Base-by-base conservation (phyloP, 1,140 invertebrate genomes). In the Ceratina japonica region DNA sequence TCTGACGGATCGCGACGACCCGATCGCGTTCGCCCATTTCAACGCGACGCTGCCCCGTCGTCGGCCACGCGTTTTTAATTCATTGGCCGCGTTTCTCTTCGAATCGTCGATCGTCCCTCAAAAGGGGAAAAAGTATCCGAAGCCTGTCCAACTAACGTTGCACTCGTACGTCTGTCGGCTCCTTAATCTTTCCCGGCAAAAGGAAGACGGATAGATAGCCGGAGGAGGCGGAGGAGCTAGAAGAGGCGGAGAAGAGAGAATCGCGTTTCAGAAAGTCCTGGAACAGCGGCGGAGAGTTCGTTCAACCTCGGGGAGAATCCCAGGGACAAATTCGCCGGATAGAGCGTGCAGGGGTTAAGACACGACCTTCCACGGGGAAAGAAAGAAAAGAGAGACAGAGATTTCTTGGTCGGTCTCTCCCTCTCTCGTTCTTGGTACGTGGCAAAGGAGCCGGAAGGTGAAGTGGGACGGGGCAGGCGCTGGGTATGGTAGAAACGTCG, bases 301-400 rank as follows among this genome's bases (percentile, higher is more conserved):
- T 88, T 87, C 84, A 86, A 86, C 86, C 79, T 80, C 66, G 58
- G 77, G 49, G 77, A 70, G 62, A 76, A 87, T 87, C 79, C 84
- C 75, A 84, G 83, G 80, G 83, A 83, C 83, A 79, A 87, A 82
- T 82, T 82, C 83, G 65, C 82, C 80, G 79, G 77, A 77, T 65
- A 80, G 75, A 82, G 63, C 62, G 80, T 69, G 87, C 81, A 82
- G 82, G 87, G 86, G 79, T 87, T 88, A 82, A 85, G 80, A 86
- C 79, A 86, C 84, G 81, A 83, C 84, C 86, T 84, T 84, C 81
- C 81, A 81, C 37, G 84, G 66, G 65, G 69, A 75, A 86, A 77
- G 80, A 58, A 79, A 62, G 51, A 65, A 51, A 24, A 58, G 24
- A 5, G 3, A 49, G 70, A 61, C 44, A 13, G n/a, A 18, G 16